Evolutionary conservation across 2,113 vertebrate species (phyloP).

Genomic region (Lepisosteus oculatus): DNA sequence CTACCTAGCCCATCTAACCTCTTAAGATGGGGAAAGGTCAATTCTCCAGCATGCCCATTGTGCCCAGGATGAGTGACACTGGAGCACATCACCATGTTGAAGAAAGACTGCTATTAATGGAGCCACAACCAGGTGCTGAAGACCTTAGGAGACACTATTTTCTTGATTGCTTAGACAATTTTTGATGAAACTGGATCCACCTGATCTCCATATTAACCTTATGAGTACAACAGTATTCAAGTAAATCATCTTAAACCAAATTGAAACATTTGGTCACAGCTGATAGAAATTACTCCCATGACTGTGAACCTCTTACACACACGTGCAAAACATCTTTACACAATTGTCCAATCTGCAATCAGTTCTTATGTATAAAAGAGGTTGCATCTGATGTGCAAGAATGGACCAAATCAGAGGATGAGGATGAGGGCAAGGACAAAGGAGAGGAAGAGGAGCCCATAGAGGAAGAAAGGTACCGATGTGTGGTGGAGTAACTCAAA

Average conservation of each 20-base stretch:
- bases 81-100: no score
- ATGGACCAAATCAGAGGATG: constrained; percentile 5
- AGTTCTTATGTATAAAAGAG: constrained; percentile 18
- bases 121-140: no score
- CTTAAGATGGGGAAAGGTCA: no score
- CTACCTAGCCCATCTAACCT: no score
- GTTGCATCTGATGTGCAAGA: constrained; percentile 4
- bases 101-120: no score
- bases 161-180: no score
- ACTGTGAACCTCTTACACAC: constrained; percentile 6
- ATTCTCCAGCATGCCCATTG: no score
- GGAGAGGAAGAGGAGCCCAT: background rate
- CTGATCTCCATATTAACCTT: no score
- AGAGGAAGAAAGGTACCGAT: background rate
- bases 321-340: background rate
- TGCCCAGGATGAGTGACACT: no score
- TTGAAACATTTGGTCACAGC: constrained; percentile 1
- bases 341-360: constrained; percentile 10
- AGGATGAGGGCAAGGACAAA: constrained; percentile 10
- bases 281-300: constrained; percentile 5
- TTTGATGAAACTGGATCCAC: no score
- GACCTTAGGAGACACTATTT: no score
- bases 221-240: no score
- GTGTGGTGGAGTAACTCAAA: background rate
- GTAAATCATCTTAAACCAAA: constrained; percentile 6